Evolutionary conservation across 37 sponge, comb jelly and placozoan species (phyloP), one percentile per base, ranked within the genome.

Genomic region (Theonella swinhoei): DNA sequence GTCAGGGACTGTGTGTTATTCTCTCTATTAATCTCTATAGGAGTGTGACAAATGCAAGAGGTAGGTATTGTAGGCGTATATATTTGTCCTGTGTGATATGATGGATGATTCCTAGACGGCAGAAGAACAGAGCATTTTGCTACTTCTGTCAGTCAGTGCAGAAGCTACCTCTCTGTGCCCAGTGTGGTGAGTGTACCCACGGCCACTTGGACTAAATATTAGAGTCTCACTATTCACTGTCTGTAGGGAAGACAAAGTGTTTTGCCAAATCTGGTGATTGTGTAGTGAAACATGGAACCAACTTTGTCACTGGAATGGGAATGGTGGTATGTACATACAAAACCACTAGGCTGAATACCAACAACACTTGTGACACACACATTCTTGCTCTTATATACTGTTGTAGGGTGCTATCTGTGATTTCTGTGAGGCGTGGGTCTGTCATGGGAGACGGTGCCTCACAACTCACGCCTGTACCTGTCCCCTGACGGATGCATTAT

Each of bases 391-490:
- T n/a, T n/a, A n/a, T n/a, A n/a, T n/a, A n/a, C n/a, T 87, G 20
- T 60, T 77, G 2, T 33, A 95, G 96, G 99, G 99, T 74, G 99
- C 99, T 66, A 91, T 99, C 5, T 99, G 99, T 91, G 99, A 99
- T 68, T 93, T 95, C 85, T 99, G 99, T 79, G 99, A 99, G 71
- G 95, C 94, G 5, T 99, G 91, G 88, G 87, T 99, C n/a, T 99
- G 99, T 87, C 99, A 99, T 76, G 75, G 97, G 23, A 80, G 94
- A 25, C 94, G 88, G 80, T 99, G 99, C 73, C 90, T 99, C 35
- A 84, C 91, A n/a, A 93, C 94, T 5, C 99, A 99, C 40, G 97
- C 95, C 25, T 99, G 99, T 74, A 81, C 84, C 0, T 99, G 99
- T 64, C 95, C 99, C 1, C 91, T 96, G 35, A 81, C 73, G 0